Percentiles rank a stretch among this genome's conserved stretches.
Evolutionary conservation across 1,140 invertebrate species (phyloP).

Genomic region (Macrosteles quadrilineatus): DNA sequence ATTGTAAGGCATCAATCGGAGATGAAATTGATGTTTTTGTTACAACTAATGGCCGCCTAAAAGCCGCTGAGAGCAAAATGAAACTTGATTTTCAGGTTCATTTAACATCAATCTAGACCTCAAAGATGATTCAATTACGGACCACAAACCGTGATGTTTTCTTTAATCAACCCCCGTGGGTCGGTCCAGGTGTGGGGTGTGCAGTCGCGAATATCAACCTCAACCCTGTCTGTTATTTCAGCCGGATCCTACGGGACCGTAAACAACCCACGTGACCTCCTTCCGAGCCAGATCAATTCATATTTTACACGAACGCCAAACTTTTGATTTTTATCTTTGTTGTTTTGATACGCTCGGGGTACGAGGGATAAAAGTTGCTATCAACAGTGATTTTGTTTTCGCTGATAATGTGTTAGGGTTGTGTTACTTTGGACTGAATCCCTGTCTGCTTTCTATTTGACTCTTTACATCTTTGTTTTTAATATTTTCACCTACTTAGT

Average conservation of each 20-base stretch:
- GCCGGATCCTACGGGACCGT: neutral
- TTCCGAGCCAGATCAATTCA: conserved; percentile 10
- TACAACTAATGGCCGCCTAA: too few species aligned
- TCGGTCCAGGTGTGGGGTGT: neutral
- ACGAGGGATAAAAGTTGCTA: conserved; percentile 6
- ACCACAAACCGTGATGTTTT: neutral
- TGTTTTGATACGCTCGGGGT: conserved; percentile 14
- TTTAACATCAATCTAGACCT: too few species aligned
- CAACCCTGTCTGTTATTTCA: neutral
- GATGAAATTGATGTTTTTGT: too few species aligned
- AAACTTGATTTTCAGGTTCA: too few species aligned
- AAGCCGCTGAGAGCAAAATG: too few species aligned
- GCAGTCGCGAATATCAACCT: neutral
- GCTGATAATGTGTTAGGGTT: conserved; percentile 3
- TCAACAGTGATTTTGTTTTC: conserved; percentile 12
- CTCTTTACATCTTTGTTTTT: too few species aligned
- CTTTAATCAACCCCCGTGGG: neutral
- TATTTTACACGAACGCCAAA: conserved; percentile 2
- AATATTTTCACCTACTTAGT: too few species aligned
- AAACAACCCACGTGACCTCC: neutral
- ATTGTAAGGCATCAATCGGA: too few species aligned
- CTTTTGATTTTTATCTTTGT: conserved; percentile 12
- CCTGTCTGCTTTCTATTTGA: too few species aligned
- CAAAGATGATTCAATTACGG: neutral
- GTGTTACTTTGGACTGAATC: neutral